Percentiles rank a stretch among this genome's conserved stretches.
phyloP scores from a whole-genome alignment of 2,113 vertebrate species.

The Mohoua ochrocephala region DNA sequence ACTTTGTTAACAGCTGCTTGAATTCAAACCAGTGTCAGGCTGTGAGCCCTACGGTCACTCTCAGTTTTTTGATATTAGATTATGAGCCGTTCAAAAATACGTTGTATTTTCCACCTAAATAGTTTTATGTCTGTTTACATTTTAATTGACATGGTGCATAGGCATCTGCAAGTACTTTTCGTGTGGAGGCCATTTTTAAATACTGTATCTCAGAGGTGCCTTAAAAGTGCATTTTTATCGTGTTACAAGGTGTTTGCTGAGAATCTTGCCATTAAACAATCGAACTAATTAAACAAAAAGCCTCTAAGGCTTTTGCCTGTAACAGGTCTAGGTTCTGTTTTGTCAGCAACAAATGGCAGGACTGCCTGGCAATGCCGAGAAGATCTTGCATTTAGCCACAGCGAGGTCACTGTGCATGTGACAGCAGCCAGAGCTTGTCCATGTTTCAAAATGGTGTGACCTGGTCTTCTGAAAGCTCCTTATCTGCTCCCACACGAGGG shows the following conservation, averaged over 20 bases:
- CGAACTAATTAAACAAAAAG: neutral
- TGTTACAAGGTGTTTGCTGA: neutral
- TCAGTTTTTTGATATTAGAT: constrained; percentile 14
- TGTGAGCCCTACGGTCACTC: neutral
- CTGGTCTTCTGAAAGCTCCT: neutral
- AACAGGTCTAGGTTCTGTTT: neutral
- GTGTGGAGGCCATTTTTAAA: neutral
- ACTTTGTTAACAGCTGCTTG: neutral
- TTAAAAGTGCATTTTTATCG: neutral
- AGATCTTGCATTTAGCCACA: neutral
- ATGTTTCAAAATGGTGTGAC: neutral
- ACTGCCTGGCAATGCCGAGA: neutral
- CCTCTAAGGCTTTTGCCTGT: neutral
- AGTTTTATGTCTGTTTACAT: constrained; percentile 3
- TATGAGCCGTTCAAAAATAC: neutral
- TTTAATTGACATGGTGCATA: neutral
- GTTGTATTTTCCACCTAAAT: neutral
- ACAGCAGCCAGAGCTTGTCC: neutral
- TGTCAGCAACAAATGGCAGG: neutral
- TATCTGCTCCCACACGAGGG: neutral
- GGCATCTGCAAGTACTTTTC: neutral
- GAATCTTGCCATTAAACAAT: neutral
- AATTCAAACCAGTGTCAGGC: neutral
- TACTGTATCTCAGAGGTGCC: neutral
- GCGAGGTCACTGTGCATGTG: neutral